Evolutionary conservation across 2,888 invertebrate species (phyloP).

Genomic region (Embidobia sp.): DNA sequence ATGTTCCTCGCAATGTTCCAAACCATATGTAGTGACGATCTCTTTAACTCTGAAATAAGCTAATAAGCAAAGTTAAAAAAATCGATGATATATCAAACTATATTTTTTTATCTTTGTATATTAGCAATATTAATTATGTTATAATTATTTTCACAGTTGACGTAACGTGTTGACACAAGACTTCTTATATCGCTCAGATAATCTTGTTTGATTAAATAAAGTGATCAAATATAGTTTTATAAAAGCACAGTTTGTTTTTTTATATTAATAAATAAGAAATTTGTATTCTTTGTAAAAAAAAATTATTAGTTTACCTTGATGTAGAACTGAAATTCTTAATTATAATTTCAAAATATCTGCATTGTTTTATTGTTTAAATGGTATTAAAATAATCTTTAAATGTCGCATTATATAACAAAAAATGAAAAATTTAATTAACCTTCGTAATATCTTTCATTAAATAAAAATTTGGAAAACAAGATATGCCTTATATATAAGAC

Average conservation of each 20-base stretch:
- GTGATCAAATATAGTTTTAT: background rate
- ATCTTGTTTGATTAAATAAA: background rate
- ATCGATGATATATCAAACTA: conserved; percentile 1
- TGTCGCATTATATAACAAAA: too few relatives aligned
- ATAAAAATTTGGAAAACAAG: conserved; percentile 8
- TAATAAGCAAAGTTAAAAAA: conserved; percentile 3
- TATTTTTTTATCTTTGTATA: background rate
- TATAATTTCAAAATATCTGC: too few relatives aligned
- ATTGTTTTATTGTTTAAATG: too few relatives aligned
- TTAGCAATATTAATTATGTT: background rate
- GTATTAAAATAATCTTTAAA: too few relatives aligned
- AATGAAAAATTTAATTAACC: too few relatives aligned
- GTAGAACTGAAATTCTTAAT: too few relatives aligned
- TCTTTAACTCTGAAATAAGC: conserved; percentile 4
- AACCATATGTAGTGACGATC: conserved; percentile 17
- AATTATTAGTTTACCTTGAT: too few relatives aligned
- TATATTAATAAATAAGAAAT: conserved; percentile 11
- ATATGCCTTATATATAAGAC: background rate
- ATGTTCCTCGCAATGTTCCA: conserved; percentile 31
- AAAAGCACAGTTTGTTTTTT: background rate
- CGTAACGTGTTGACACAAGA: background rate
- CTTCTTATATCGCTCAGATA: conserved; percentile 5
- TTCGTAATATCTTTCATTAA: too few relatives aligned
- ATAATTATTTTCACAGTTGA: conserved; percentile 9
- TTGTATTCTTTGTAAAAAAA: too few relatives aligned